Base-by-base conservation (phyloP, 2,888 invertebrate species). In the Amphimallon solstitiale region DNA sequence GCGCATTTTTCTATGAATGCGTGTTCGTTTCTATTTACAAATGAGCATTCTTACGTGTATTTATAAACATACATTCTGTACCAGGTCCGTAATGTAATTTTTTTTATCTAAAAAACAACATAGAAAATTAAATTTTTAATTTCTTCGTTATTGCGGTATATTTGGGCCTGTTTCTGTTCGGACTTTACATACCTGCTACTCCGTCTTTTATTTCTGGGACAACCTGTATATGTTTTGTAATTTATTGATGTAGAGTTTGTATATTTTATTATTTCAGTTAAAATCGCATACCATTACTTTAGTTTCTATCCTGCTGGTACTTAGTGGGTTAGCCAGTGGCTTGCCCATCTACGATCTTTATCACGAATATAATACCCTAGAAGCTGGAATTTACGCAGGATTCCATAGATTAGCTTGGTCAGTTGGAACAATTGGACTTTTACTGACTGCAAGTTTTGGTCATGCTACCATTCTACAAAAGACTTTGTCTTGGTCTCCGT, bases 381-480 rank as follows among this genome's bases (percentile, higher is more conserved):
- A 86, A 70, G 84, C 86, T 29, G 86, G 86, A 0, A 63, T 86
- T 5, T 89, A 88, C 73, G 87, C 87, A 0, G 84, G 86, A 0
- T 74, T 88, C 1, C 86, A 87, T 73, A 79, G 88, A 35, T 85
- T 86, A 0, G 78, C 84, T 0, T 89, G 87, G 87, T 84, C 86
- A 0, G 68, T 81, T 1, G 85, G 86, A 0, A 80, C 85, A 0
- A 80, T 84, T 0, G 70, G 85, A 1, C 70, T 88, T 0, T 78
- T 88, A 0, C 79, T 85, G 15, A 84, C 85, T 40, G 85, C 86
- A 61, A 83, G 85, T 1, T 83, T 86, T 67, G 88, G 89, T 52
- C 79, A 79, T 49, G 72, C 78, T 3, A 76, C 71, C 40, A 70
- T 75, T 49, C 67, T 80, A n/a, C 75, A 77, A 43, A 67, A 81